phyloP scores from a whole-genome alignment of 1,140 invertebrate genomes.

The Drosophila kurseongensis region DNA sequence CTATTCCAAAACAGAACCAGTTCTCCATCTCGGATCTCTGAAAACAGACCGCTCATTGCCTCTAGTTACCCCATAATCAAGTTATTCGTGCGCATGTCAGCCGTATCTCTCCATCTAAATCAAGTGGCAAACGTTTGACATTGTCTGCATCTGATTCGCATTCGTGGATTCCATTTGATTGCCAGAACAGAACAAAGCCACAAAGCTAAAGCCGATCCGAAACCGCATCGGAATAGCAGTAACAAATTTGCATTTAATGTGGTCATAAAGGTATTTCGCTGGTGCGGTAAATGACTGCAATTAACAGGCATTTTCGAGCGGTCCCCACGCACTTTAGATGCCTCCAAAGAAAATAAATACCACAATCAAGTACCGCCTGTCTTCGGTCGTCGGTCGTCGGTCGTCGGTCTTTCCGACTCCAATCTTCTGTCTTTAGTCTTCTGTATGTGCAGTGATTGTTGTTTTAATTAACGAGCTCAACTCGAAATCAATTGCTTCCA shows the following conservation, averaged over 20 bases:
- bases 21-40: conserved; percentile 4
- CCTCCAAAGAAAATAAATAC: conserved; percentile 10
- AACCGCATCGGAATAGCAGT: neutral
- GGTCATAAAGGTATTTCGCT: conserved; percentile 23
- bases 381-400: neutral
- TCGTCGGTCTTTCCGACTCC: conserved; percentile 22
- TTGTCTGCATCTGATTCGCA: conserved; percentile 33
- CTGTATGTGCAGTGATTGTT: conserved; percentile 61
- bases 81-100: conserved; percentile 62
- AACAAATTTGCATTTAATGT: conserved; percentile 45
- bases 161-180: conserved; percentile 30
- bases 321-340: conserved; percentile 12
- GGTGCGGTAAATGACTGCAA: conserved; percentile 14
- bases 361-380: conserved; percentile 13
- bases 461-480: conserved; percentile 76
- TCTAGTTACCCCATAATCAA: conserved; percentile 49
- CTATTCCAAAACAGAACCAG: neutral
- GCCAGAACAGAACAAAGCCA: conserved; percentile 17
- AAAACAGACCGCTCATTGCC: conserved; percentile 28
- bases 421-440: conserved; percentile 20
- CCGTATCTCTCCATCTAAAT: conserved; percentile 53
- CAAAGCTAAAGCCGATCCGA: neutral
- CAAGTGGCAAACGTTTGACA: conserved; percentile 47
- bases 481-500: conserved; percentile 54
- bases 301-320: conserved; percentile 12